Base-by-base conservation (phyloP, 2,888 invertebrate species). In the Mycalesis mineus region DNA sequence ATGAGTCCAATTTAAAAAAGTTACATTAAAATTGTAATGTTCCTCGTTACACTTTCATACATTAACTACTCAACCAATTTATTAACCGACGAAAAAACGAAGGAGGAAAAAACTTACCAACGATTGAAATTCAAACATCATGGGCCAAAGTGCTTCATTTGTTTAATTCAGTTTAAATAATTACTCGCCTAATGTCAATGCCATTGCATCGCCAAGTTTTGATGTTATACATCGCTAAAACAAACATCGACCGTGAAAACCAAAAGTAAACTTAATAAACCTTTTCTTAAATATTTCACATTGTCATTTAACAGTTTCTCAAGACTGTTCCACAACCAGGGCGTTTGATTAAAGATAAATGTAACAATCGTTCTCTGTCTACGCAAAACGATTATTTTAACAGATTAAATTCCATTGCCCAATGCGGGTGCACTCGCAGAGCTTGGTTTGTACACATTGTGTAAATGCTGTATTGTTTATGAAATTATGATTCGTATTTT, bases 281-380 rank as follows among this genome's bases (percentile, higher is more conserved):
- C 9, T 15, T 13, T 40, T 40, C 15, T 33, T 36, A 17, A 49
- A 0, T 7, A 37, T 49, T 37, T 22, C 49, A 49, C 22, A 39
- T 22, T 40, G 50, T 29, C 39, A 40, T 39, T 33, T 33, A 42
- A n/a, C 42, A 42, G 42, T 52, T 52, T 52, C 52, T 42, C 52
- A 52, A 52, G 42, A 33, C 42, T 52, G n/a, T 31, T 31, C n/a
- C 29, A 44, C 31, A 55, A 50, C 49, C 50, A 37, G 42, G 36
- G 37, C 33, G 48, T 58, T 58, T 50, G 55, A 58, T 50, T 39
- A 50, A 54, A 55, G 49, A 53, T 48, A 53, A 22, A 54, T 39
- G 29, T 39, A 49, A 33, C 39, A 55, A 37, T 40, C 42, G 50
- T 45, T 51, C 31, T 44, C 11, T 28, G 44, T 37, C 15, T 51